A percentile compares a stretch with the other conserved stretches of the same genome.
Evolutionary conservation across 1,140 invertebrate species (phyloP).

Genomic region (Drosophila ohnishii): DNA sequence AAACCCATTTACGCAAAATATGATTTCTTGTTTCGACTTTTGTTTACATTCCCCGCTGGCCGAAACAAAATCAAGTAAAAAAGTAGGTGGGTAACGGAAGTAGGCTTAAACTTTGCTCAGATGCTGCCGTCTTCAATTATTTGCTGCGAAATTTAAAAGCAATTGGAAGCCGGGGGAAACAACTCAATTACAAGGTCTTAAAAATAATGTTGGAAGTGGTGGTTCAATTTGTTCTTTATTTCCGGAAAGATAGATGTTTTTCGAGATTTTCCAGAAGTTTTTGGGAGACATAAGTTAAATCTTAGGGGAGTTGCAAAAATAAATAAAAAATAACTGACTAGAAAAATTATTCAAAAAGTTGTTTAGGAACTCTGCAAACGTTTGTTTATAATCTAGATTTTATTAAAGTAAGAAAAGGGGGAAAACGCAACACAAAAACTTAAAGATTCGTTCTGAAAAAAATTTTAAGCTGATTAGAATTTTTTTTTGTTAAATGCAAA

Average conservation of each 20-base stretch:
- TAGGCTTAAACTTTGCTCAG: conserved; percentile 10
- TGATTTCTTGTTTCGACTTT: conserved; percentile 56
- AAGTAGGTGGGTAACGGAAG: neutral
- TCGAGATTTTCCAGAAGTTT: conserved; percentile 2
- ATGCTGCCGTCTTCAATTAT: conserved; percentile 50
- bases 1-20: conserved; percentile 68
- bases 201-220: conserved; percentile 19
- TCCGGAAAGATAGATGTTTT: neutral
- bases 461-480: neutral
- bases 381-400: neutral
- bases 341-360: conserved; percentile 3
- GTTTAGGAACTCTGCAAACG: neutral
- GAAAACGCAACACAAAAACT: too few relatives aligned
- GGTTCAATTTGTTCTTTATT: neutral
- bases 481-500: neutral
- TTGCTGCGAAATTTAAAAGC: conserved; percentile 19
- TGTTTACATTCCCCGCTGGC: conserved; percentile 33
- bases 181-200: conserved; percentile 57
- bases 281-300: conserved; percentile 3
- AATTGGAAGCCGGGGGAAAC: conserved; percentile 34
- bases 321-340: neutral
- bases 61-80: neutral
- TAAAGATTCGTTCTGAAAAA: neutral
- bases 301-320: neutral
- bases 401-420: neutral